Conservation (phyloP, 2,888 invertebrate genomes). For the Athalia rosae region DNA sequence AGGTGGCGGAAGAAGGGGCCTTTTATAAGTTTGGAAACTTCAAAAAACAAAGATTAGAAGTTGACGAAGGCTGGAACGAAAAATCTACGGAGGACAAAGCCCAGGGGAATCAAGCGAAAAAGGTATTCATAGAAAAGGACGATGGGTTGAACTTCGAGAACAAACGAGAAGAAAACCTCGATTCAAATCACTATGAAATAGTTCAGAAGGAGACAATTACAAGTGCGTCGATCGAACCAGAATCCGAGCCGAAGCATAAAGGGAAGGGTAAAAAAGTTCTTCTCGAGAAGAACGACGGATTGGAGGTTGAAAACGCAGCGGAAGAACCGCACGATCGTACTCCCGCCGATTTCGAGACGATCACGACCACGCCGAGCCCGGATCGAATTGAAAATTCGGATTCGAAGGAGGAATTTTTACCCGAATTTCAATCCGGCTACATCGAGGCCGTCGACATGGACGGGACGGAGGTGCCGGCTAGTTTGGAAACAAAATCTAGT, state of each 20-base stretch:
- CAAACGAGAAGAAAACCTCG: constrained; percentile 56
- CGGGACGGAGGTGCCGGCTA: neutral
- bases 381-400: constrained; percentile 79
- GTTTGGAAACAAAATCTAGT: neutral
- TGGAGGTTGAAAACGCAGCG: constrained; percentile 20
- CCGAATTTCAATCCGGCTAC: neutral
- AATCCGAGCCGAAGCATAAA: constrained; percentile 11
- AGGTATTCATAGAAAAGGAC: constrained; percentile 52
- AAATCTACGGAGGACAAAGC: neutral
- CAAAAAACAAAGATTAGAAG: constrained; percentile 64
- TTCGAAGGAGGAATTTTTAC: constrained; percentile 45
- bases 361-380: constrained; percentile 54
- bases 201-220: constrained; percentile 44
- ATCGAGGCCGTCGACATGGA: constrained; percentile 29
- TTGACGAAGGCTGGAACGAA: constrained; percentile 56
- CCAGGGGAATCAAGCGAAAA: constrained; percentile 38
- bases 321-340: constrained; percentile 3
- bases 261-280: constrained; percentile 37
- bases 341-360: constrained; percentile 36
- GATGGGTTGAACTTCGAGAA: constrained; percentile 65
- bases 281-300: constrained; percentile 30
- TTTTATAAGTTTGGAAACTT: constrained; percentile 58
- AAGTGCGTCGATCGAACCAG: neutral
- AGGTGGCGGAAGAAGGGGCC: constrained; percentile 50
- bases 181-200: constrained; percentile 57